Conservation (phyloP, 1,140 invertebrate species). For the Dendroctonus ponderosae region DNA sequence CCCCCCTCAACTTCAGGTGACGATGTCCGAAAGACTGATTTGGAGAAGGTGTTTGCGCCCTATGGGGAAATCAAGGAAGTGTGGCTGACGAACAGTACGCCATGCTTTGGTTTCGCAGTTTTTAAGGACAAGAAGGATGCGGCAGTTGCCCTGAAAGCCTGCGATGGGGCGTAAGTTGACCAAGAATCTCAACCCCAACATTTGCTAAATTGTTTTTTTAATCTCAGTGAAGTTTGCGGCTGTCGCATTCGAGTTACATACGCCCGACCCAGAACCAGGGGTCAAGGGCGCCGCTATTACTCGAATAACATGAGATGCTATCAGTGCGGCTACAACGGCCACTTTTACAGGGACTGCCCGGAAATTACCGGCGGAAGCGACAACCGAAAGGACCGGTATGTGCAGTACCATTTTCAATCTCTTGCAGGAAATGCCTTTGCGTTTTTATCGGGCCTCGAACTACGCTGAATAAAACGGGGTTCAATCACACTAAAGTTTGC, state of each 20-base stretch:
- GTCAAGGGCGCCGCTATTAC: slow-evolving; percentile 53
- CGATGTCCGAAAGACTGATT: slow-evolving; percentile 55
- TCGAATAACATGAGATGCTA: slow-evolving; percentile 64
- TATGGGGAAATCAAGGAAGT: slow-evolving; percentile 67
- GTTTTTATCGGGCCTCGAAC: too few species aligned
- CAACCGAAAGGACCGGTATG: slow-evolving; percentile 42
- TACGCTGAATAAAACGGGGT: too few species aligned
- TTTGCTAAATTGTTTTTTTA: slow-evolving; percentile 13
- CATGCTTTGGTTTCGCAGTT: slow-evolving; percentile 73
- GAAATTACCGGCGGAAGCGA: slow-evolving; percentile 47
- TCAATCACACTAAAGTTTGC: too few species aligned
- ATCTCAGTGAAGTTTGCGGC: slow-evolving; percentile 49
- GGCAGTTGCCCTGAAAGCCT: slow-evolving; percentile 61
- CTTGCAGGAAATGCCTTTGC: too few species aligned
- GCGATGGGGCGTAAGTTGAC: slow-evolving; percentile 63
- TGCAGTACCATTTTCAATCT: not conserved
- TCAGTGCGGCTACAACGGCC: slow-evolving; percentile 63
- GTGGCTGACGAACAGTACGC: slow-evolving; percentile 69
- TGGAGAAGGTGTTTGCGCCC: slow-evolving; percentile 64
- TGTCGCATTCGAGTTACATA: slow-evolving; percentile 52
- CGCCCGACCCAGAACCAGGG: slow-evolving; percentile 52
- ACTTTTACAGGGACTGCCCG: slow-evolving; percentile 67
- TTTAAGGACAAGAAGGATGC: slow-evolving; percentile 70
- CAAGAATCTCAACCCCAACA: not conserved
- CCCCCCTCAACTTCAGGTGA: slow-evolving; percentile 43